A percentile compares a stretch with the other conserved stretches of the same genome.
Conservation (phyloP, 2,797 vertebrate species). For the Podargus strigoides region DNA sequence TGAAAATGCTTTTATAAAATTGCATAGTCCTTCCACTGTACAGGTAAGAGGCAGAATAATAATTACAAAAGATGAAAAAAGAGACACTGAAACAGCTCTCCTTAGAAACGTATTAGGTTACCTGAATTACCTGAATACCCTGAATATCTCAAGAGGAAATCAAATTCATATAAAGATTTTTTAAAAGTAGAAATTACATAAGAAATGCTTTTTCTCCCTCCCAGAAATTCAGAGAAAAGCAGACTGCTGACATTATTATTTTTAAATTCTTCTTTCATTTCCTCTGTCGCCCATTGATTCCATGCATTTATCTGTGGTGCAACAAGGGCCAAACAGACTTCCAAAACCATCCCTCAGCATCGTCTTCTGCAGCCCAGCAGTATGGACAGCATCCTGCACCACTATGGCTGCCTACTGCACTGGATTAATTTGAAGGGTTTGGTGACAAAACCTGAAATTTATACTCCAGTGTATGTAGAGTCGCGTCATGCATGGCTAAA, state of each 20-base stretch:
- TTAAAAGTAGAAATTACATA: neutral
- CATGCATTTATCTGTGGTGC: neutral
- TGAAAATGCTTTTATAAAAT: neutral
- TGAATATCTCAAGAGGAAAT: neutral
- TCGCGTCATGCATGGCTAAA: neutral
- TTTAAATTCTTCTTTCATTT: neutral
- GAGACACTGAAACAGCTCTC: neutral
- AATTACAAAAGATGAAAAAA: neutral
- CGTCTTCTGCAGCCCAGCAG: neutral
- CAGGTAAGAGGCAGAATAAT: neutral
- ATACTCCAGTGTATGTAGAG: neutral
- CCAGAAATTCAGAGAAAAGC: neutral
- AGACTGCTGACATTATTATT: neutral
- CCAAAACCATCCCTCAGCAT: neutral
- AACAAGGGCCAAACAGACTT: neutral
- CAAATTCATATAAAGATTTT: neutral
- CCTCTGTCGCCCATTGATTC: fast-evolving
- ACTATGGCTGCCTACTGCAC: fast-evolving
- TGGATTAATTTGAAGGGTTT: neutral
- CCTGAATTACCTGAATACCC: neutral
- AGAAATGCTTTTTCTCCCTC: neutral
- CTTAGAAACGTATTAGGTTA: neutral
- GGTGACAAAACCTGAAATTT: neutral
- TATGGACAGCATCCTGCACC: neutral
- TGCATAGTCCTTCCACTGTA: neutral